phyloP scores from a whole-genome alignment of 2,797 vertebrate genomes.

The Mormyrus hasselquistii region DNA sequence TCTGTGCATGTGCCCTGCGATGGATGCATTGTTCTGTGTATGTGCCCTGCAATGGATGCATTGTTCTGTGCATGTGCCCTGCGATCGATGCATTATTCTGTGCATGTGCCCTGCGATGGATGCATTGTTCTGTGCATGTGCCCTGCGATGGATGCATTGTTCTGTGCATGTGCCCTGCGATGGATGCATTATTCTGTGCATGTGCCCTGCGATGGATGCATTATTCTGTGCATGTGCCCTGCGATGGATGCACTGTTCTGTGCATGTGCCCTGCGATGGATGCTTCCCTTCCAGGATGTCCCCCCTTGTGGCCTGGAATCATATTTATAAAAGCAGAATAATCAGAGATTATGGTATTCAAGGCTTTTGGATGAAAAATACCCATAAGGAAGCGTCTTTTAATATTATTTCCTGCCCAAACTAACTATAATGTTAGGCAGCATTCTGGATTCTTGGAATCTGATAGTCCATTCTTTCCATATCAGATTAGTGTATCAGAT shows the following conservation, averaged over 20 bases:
- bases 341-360: background rate
- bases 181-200: background rate
- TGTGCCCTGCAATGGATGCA: background rate
- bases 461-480: background rate
- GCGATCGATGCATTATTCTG: no score
- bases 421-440: background rate
- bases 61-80: background rate
- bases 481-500: background rate
- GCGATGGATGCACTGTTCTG: no score
- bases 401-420: background rate
- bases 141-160: no score
- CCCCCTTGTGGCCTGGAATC: background rate
- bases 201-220: background rate
- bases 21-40: no score
- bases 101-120: background rate
- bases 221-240: background rate
- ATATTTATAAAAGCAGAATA: background rate
- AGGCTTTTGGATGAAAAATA: background rate
- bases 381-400: background rate
- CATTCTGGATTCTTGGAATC: background rate
- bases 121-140: no score
- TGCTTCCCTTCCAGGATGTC: background rate
- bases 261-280: background rate
- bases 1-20: background rate
- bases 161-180: background rate